Percentiles rank a stretch among this genome's conserved stretches.
Evolutionary conservation across 2,888 invertebrate species (phyloP).

Genomic region (Netelia inedita): DNA sequence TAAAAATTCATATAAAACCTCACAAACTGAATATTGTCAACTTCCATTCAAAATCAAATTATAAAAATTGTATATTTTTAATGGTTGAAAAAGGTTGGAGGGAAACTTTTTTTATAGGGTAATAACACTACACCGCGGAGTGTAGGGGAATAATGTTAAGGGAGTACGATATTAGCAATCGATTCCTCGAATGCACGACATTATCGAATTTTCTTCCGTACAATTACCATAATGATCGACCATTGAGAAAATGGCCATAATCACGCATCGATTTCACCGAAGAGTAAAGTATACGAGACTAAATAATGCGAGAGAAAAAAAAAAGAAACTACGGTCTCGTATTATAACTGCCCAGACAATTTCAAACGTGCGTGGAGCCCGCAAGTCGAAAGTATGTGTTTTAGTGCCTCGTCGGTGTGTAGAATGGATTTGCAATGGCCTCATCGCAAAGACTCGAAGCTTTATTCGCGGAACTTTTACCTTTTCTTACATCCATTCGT

Average conservation of each 20-base stretch:
- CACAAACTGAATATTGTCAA: no score
- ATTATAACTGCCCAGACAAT: slow-evolving; percentile 29
- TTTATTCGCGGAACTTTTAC: slow-evolving; percentile 22
- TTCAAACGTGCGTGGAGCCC: slow-evolving; percentile 22
- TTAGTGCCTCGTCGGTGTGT: slow-evolving; percentile 7
- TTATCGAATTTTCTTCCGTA: background rate
- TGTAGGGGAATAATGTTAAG: background rate
- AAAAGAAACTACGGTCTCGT: slow-evolving; percentile 27
- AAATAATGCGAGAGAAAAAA: background rate
- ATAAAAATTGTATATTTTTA: no score
- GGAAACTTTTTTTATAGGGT: background rate
- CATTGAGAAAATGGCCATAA: slow-evolving; percentile 33
- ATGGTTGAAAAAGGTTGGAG: no score
- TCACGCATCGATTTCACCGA: slow-evolving; percentile 39
- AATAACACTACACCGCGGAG: background rate
- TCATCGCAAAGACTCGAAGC: slow-evolving; percentile 19
- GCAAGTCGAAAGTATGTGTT: background rate
- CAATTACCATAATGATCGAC: slow-evolving; percentile 27
- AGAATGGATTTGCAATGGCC: slow-evolving; percentile 44
- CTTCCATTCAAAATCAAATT: no score
- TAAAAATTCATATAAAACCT: no score
- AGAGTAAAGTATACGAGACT: slow-evolving; percentile 3
- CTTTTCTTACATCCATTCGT: slow-evolving; percentile 2
- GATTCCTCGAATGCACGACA: background rate
- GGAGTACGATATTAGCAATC: background rate